These are phyloP conservation scores for Microplitis demolitor DNA, from an alignment of 1,140 invertebrate species.

Conservation along the genomic window DNA sequence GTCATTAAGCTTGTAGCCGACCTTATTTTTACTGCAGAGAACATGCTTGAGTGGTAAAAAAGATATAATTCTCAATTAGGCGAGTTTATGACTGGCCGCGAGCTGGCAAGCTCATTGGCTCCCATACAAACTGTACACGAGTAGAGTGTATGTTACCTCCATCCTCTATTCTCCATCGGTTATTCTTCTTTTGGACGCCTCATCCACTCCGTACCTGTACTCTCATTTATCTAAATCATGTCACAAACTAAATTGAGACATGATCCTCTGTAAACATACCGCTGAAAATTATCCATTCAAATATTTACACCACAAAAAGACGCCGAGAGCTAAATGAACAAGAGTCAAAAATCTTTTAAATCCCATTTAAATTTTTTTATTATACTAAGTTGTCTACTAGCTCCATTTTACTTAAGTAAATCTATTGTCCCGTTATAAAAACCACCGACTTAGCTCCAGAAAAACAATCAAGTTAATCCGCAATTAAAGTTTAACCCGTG, in stretches of 20 bases:
- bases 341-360: too few relatives aligned
- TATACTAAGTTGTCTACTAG: too few relatives aligned
- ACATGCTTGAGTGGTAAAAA: constrained; percentile 14
- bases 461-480: too few relatives aligned
- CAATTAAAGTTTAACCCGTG: too few relatives aligned
- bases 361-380: too few relatives aligned
- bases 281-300: background rate
- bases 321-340: too few relatives aligned
- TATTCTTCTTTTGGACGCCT: background rate
- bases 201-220: background rate
- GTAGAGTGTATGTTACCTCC: background rate
- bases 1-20: constrained; percentile 12
- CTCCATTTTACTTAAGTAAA: too few relatives aligned
- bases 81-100: constrained; percentile 19
- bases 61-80: constrained; percentile 25
- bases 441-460: too few relatives aligned
- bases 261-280: background rate
- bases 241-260: constrained; percentile 1
- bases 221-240: constrained; percentile 10
- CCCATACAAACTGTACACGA: too few relatives aligned
- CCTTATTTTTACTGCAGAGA: constrained; percentile 12
- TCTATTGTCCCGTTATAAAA: too few relatives aligned
- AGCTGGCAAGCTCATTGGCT: background rate
- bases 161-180: too few relatives aligned
- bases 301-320: background rate